Conservation (phyloP, 2,888 invertebrate species). For the Papilio protenor region DNA sequence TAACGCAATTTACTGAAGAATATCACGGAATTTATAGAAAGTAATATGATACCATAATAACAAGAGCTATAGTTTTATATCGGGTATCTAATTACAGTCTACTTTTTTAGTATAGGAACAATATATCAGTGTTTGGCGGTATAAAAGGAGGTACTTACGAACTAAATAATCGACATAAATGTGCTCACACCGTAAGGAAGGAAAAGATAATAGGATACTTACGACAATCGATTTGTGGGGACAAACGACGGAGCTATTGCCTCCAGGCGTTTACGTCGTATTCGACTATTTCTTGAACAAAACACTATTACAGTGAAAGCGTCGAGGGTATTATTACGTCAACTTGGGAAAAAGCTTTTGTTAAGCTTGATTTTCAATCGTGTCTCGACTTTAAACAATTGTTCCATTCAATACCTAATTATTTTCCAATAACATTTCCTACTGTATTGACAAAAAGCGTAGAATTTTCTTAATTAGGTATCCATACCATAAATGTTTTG, state of each 20-base stretch:
- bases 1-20: constrained; percentile 33
- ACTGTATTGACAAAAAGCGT: not conserved
- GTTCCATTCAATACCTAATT: constrained; percentile 20
- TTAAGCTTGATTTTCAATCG: constrained; percentile 34
- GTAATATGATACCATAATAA: not conserved
- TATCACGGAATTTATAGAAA: not conserved
- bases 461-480: not conserved
- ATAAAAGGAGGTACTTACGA: constrained; percentile 16
- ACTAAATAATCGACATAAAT: constrained; percentile 34
- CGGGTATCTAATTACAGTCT: not conserved
- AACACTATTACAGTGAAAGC: constrained; percentile 37
- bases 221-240: constrained; percentile 55
- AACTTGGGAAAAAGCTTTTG: constrained; percentile 33
- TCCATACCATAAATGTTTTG: not conserved
- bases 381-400: constrained; percentile 18
- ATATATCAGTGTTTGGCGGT: constrained; percentile 50
- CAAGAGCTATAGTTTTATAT: not conserved
- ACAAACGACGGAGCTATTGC: constrained; percentile 56
- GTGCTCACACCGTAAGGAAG: constrained; percentile 31
- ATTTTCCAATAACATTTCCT: constrained; percentile 20
- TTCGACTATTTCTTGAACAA: constrained; percentile 38
- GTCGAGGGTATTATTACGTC: constrained; percentile 37
- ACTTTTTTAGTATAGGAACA: constrained; percentile 55
- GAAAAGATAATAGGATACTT: constrained; percentile 51
- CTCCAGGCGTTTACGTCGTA: constrained; percentile 44